These are phyloP conservation scores for Taxidea taxus DNA, from an alignment of 2,113 vertebrate species.

Conservation along the genomic window DNA sequence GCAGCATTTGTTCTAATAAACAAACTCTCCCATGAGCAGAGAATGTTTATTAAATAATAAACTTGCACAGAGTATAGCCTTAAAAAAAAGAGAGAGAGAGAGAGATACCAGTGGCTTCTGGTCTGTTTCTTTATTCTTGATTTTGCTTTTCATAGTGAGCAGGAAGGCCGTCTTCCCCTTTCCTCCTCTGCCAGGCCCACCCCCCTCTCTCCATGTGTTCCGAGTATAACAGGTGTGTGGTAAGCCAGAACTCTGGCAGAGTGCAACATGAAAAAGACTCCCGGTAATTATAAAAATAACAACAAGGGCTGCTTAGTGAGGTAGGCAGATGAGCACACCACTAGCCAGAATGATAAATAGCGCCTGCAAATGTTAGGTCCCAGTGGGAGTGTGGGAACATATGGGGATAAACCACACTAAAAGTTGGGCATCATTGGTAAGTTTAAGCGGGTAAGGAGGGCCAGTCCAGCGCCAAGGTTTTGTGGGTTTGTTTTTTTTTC, in stretches of 20 bases:
- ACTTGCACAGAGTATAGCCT: neutral
- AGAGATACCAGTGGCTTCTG: neutral
- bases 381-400: slow-evolving; percentile 50
- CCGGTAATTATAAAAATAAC: slow-evolving; percentile 68
- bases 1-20: neutral
- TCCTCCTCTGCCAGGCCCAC: neutral
- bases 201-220: neutral
- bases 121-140: neutral
- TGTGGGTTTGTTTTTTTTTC: too few relatives aligned
- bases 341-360: slow-evolving; percentile 55
- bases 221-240: slow-evolving; percentile 46
- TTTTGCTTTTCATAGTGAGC: neutral
- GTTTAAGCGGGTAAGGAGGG: neutral
- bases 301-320: slow-evolving; percentile 39
- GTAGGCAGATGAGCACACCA: slow-evolving; percentile 56
- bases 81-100: neutral
- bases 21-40: neutral
- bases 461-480: neutral
- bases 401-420: slow-evolving; percentile 8
- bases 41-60: neutral
- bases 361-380: slow-evolving; percentile 52
- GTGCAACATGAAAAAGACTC: slow-evolving; percentile 47
- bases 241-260: neutral
- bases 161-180: neutral
- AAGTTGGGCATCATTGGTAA: neutral